phyloP scores from a whole-genome alignment of 2,797 vertebrate species.

The Phrynocephalus vlangalii region DNA sequence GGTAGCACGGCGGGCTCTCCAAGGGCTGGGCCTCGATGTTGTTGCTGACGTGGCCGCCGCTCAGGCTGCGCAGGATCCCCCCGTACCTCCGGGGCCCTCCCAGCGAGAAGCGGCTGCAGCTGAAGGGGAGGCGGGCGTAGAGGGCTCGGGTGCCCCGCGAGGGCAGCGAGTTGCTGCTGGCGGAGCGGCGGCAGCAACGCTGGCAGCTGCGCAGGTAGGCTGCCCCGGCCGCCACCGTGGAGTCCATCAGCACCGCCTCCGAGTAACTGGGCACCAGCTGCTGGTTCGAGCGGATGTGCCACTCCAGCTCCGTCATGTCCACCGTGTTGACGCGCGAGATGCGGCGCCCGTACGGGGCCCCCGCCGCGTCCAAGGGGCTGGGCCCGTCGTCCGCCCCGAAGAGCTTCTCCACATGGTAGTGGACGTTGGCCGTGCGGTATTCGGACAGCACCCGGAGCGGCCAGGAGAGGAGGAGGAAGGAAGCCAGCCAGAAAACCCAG shows the following conservation, averaged over 20 bases:
- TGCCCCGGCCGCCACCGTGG: constrained; percentile 80
- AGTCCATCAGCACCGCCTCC: constrained; percentile 89
- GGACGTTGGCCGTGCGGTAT: constrained; percentile 88
- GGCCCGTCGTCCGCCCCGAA: constrained; percentile 82
- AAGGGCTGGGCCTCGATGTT: constrained; percentile 81
- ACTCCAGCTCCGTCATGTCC: constrained; percentile 92
- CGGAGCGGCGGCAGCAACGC: constrained; percentile 86
- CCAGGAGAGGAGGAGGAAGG: constrained; percentile 87
- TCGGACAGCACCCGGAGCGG: constrained; percentile 88
- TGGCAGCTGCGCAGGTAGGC: constrained; percentile 90
- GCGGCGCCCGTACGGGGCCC: constrained; percentile 68
- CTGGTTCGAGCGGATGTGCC: constrained; percentile 93
- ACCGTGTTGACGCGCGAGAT: constrained; percentile 90
- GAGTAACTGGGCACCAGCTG: constrained; percentile 94
- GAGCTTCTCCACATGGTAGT: constrained; percentile 94
- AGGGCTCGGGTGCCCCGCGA: constrained; percentile 80
- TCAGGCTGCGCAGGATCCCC: constrained; percentile 86
- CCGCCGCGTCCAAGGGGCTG: constrained; percentile 56
- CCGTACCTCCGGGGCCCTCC: constrained; percentile 71
- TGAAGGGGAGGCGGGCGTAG: constrained; percentile 86
- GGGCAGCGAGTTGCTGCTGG: constrained; percentile 88
- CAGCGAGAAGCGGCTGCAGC: constrained; percentile 89
- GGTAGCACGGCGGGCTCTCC: constrained; percentile 80
- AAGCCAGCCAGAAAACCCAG: constrained; percentile 89
- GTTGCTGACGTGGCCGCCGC: constrained; percentile 80